Percentiles rank a stretch among this genome's conserved stretches.
These are phyloP conservation scores for Oscheius sp. DNA, from an alignment of 1,140 invertebrate genomes.

Conservation along the genomic window DNA sequence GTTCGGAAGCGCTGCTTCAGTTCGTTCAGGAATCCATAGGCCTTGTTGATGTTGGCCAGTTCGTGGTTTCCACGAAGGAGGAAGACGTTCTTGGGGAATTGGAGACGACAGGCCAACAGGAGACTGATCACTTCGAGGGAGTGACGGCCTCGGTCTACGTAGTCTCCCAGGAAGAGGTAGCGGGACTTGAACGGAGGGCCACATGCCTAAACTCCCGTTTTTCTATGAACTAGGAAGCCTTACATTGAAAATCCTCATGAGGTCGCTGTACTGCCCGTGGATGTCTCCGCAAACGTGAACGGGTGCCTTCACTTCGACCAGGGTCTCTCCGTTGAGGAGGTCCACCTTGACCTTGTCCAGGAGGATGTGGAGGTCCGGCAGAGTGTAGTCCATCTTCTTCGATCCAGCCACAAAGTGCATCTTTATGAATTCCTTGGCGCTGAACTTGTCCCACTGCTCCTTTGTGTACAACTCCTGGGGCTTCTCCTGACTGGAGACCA, in stretches of 20 bases:
- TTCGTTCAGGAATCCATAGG: constrained; percentile 42
- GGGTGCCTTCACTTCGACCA: constrained; percentile 36
- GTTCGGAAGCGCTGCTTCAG: constrained; percentile 11
- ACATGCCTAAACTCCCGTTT: not conserved
- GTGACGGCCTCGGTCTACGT: constrained; percentile 1
- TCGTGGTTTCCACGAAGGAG: constrained; percentile 71
- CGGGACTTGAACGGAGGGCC: not conserved
- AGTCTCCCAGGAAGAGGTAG: constrained; percentile 9
- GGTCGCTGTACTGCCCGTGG: constrained; percentile 43
- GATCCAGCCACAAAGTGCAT: not conserved
- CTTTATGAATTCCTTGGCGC: constrained; percentile 11
- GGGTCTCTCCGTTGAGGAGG: constrained; percentile 17
- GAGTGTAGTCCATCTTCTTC: constrained; percentile 7
- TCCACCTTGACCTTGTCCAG: constrained; percentile 15
- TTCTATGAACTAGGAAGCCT: constrained; percentile 30
- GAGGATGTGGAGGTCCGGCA: constrained; percentile 3
- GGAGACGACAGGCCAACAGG: constrained; percentile 16
- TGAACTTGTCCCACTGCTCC: not conserved
- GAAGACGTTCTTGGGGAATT: constrained; percentile 57
- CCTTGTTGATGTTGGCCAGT: constrained; percentile 68
- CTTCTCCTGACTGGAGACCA: too few species aligned
- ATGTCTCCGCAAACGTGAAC: constrained; percentile 50
- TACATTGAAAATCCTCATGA: constrained; percentile 43
- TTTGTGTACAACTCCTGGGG: too few species aligned
- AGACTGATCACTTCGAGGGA: not conserved